Conservation (phyloP, 2,797 vertebrate species). For the Aythya fuligula region DNA sequence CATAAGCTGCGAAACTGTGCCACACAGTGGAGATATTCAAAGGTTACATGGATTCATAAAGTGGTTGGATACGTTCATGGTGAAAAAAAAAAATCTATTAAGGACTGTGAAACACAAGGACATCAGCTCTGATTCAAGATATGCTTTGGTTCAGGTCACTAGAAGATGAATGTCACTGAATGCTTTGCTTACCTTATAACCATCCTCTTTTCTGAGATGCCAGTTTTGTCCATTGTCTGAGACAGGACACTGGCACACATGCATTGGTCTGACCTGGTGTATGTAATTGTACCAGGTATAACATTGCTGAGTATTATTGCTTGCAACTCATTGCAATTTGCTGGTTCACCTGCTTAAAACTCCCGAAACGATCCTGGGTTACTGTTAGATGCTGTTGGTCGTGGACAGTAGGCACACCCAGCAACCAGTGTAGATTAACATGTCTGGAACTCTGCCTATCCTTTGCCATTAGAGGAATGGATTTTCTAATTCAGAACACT, state of each 20-base stretch:
- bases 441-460: neutral
- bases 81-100: neutral
- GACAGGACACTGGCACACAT: neutral
- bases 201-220: neutral
- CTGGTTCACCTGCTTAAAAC: neutral
- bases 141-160: neutral
- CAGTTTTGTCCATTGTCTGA: neutral
- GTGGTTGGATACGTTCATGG: rapidly evolving
- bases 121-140: neutral
- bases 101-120: neutral
- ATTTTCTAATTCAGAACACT: neutral
- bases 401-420: neutral
- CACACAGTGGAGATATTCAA: neutral
- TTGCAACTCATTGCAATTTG: neutral
- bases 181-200: neutral
- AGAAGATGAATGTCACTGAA: neutral
- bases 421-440: neutral
- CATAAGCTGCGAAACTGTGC: neutral
- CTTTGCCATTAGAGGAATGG: neutral
- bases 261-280: neutral
- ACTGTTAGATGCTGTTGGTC: neutral
- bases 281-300: neutral
- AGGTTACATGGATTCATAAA: neutral
- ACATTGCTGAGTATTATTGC: neutral
- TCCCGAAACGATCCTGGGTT: neutral